Base-by-base conservation (phyloP, 2,888 invertebrate species). In the Gerris lacustris region DNA sequence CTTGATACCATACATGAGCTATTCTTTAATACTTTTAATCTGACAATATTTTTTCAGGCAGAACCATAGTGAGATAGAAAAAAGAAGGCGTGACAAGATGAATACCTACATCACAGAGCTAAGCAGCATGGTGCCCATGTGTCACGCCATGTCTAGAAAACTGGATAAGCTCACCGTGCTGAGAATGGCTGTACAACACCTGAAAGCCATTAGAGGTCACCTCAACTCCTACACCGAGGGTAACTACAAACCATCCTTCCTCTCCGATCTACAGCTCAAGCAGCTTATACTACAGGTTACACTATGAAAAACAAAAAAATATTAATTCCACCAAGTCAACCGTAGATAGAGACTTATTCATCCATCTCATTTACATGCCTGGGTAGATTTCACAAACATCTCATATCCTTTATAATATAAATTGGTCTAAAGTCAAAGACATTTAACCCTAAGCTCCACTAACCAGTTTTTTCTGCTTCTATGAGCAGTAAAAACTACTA, bases 1-100 rank as follows among this genome's bases (percentile, higher is more conserved):
- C 31, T 31, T 31, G 1, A 31, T 31, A 2, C 4, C 31, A 31
- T 31, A 31, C 31, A 31, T 31, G 31, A 31, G 31, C 4, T 31
- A 31, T 31, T 31, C 31, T 31, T 31, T 31, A 31, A 62, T 62
- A 62, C 62, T 62, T 2, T 4, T 62, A 11, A 15, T 62, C 15
- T 62, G n/a, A 62, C n/a, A 11, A 2, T 7, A 55, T 31, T 64
- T 11, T 62, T 31, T 15, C 80, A 94, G 94, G 78, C 95, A 95
- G 81, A 96, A 95, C 81, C 96, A 96, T 82, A 95, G 95, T 80
- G 95, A 96, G 82, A 96, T 96, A 73, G 96, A 96, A 82, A 96
- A 96, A 80, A 84, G 96, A 0, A 85, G 96, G 0, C 85, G 96
- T 45, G 95, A 96, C 80, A 96, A 96, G 82, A 96, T 96, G 95